Base-by-base conservation (phyloP, 2,888 invertebrate species). In the Euzetes globulus region DNA sequence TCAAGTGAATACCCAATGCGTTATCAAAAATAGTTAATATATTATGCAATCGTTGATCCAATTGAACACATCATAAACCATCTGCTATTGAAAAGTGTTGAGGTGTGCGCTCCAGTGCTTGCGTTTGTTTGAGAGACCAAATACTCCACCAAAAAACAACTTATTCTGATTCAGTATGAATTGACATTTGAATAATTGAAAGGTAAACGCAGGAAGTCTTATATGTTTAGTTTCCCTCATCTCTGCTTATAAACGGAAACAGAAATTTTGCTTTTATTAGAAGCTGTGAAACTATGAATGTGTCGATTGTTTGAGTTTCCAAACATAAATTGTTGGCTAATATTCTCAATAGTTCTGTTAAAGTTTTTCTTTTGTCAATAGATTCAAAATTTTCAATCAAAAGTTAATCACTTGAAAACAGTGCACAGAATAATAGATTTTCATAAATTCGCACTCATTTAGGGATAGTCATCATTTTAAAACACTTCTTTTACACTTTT, bases 71-170 rank as follows among this genome's bases (percentile, higher is more conserved):
- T 65, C 65, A 65, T 65, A 65, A 65, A 65, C 37, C 65, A 65
- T 65, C 65, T 65, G 65, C 65, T 65, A 65, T 65, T 65, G 19
- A 65, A 65, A 65, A 65, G 65, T 65, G 65, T 65, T 65, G 65
- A 37, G 33, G 22, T 55, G 55, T 63, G 65, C 41, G 19, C 65
- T 63, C 65, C 37, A 65, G 41, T 41, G 17, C n/a, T 50, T 58
- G 25, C 27, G 29, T 58, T 50, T 50, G 50, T n/a, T n/a, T 50
- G 50, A 50, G 17, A 58, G 29, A 58, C 27, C 27, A 15, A 58
- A 58, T 27, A 58, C 41, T 33, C 33, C 1, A 41, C 65, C 19
- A 65, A 65, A 65, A 65, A 19, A 33, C 15, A 63, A 65, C 9
- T 65, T 58, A 58, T 27, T 29, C 41, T 19, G 19, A 27, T 58